phyloP scores from a whole-genome alignment of 2,888 invertebrate species.

The Maniola hyperantus region DNA sequence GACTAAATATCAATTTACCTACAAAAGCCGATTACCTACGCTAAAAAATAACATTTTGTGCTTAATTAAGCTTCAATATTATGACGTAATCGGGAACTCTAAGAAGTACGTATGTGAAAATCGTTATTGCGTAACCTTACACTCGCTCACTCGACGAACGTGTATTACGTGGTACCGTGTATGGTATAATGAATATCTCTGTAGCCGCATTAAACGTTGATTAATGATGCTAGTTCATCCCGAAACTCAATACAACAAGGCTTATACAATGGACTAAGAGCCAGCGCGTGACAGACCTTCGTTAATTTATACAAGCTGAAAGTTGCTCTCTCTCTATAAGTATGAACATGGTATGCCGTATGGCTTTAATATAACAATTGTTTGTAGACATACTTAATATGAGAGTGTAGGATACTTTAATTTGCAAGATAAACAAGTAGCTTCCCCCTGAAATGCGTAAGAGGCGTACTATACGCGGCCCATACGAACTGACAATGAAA shows the following conservation, averaged over 20 bases:
- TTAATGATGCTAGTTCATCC: constrained; percentile 24
- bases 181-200: constrained; percentile 29
- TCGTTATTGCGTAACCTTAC: constrained; percentile 52
- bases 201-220: constrained; percentile 18
- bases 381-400: too few species aligned
- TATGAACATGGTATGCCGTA: too few species aligned
- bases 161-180: constrained; percentile 19
- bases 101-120: constrained; percentile 34
- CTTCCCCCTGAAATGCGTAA: too few species aligned
- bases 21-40: background rate
- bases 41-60: constrained; percentile 50
- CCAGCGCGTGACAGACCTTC: too few species aligned
- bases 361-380: too few species aligned
- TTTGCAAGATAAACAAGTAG: too few species aligned
- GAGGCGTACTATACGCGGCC: too few species aligned
- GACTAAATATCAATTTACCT: background rate
- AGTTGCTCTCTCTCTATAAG: too few species aligned
- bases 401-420: too few species aligned
- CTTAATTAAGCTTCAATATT: constrained; percentile 54
- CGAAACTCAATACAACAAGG: background rate
- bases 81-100: constrained; percentile 53
- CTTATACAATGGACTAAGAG: too few species aligned
- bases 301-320: too few species aligned
- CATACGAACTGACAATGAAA: too few species aligned
- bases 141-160: constrained; percentile 43